These are phyloP conservation scores for Dromococcyx pavoninus DNA, from an alignment of 2,797 vertebrate genomes.

Conservation along the genomic window DNA sequence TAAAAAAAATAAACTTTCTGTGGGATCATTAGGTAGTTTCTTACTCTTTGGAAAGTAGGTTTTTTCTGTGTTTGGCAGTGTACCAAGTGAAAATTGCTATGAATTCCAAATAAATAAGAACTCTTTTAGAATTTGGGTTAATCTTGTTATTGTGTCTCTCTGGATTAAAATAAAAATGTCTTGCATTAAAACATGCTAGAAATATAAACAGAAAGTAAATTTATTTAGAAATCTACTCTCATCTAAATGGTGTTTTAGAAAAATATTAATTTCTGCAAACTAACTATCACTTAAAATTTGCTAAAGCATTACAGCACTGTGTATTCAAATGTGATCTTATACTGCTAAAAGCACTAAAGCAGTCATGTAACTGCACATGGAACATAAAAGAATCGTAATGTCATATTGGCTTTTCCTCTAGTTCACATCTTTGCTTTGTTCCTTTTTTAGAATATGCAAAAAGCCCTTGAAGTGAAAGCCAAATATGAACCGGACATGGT, in stretches of 20 bases:
- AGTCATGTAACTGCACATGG: neutral
- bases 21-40: neutral
- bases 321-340: neutral
- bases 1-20: neutral
- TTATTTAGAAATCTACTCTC: neutral
- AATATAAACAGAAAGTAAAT: neutral
- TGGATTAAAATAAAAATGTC: neutral
- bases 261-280: neutral
- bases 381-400: constrained; percentile 35
- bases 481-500: constrained; percentile 86
- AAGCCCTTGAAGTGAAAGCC: constrained; percentile 90
- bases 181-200: neutral
- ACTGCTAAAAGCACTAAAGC: neutral
- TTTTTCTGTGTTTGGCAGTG: neutral
- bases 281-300: neutral
- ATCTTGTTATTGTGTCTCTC: neutral
- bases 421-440: constrained; percentile 64
- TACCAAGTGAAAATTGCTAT: neutral
- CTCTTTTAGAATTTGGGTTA: neutral
- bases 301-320: neutral
- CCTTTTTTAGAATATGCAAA: constrained; percentile 86
- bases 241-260: neutral
- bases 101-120: neutral
- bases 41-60: neutral
- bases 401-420: constrained; percentile 49